These are phyloP conservation scores for Hucho hucho DNA, from an alignment of 2,113 vertebrate species.

Conservation along the genomic window DNA sequence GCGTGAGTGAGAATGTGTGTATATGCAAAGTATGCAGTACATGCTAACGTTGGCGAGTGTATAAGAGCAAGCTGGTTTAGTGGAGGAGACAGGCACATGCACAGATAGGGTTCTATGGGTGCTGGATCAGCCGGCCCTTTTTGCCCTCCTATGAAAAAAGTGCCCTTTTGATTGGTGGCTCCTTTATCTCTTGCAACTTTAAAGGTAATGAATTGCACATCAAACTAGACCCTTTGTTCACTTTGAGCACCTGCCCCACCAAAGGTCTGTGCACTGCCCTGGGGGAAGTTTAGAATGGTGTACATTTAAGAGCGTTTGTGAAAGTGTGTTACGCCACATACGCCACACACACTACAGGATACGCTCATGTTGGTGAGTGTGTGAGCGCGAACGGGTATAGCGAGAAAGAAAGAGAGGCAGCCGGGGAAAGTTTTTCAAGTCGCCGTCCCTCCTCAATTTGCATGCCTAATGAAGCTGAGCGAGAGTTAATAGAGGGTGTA, in stretches of 20 bases:
- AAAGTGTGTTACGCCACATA: neutral
- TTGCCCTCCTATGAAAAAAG: too few species aligned
- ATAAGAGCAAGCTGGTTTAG: neutral
- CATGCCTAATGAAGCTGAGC: conserved; percentile 82
- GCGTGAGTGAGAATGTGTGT: neutral
- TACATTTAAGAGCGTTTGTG: neutral
- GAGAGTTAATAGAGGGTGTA: conserved; percentile 81
- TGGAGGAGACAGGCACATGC: neutral
- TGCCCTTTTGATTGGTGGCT: too few species aligned
- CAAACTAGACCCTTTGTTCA: too few species aligned
- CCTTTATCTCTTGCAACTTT: too few species aligned
- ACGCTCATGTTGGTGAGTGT: neutral
- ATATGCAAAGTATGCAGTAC: neutral
- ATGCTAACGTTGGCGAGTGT: neutral
- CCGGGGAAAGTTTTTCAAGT: conserved; percentile 74
- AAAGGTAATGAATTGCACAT: too few species aligned
- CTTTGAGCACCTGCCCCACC: too few species aligned
- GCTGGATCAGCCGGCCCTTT: too few species aligned
- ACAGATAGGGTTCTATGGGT: too few species aligned
- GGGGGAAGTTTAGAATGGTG: neutral
- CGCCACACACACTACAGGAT: neutral
- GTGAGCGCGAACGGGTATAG: neutral
- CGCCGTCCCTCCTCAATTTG: conserved; percentile 79
- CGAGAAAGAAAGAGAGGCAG: conserved; percentile 26
- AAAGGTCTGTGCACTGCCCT: too few species aligned